These are phyloP conservation scores for Euura lappo DNA, from an alignment of 1,140 invertebrate species.

Conservation along the genomic window DNA sequence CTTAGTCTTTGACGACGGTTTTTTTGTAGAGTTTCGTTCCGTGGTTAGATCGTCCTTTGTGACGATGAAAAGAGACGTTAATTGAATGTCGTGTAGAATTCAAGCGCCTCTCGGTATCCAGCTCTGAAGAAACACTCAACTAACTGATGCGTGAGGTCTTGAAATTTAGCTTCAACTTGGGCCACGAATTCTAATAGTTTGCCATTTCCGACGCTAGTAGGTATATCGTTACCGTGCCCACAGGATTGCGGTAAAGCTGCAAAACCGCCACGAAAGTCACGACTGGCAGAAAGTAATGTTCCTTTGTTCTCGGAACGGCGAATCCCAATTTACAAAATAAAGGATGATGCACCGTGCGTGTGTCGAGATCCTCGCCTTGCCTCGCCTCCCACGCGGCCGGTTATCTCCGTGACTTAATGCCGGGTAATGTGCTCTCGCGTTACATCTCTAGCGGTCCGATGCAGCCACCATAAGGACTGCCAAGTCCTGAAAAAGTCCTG, in stretches of 20 bases:
- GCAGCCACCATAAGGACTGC: neutral
- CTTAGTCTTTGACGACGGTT: neutral
- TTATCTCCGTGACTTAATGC: constrained; percentile 59
- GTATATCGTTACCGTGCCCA: neutral
- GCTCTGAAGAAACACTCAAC: neutral
- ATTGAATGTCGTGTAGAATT: neutral
- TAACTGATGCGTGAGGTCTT: too few relatives aligned
- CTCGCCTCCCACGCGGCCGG: constrained; percentile 52
- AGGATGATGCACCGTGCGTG: constrained; percentile 12
- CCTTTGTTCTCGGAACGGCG: constrained; percentile 10
- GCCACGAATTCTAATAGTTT: too few relatives aligned
- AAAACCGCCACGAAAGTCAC: neutral
- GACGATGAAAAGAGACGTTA: neutral
- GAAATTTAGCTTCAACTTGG: too few relatives aligned
- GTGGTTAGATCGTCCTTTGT: neutral
- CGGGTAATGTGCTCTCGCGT: constrained; percentile 56
- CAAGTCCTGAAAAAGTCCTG: neutral
- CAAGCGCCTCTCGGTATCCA: neutral
- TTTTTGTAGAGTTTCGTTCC: neutral
- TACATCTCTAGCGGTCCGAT: constrained; percentile 48
- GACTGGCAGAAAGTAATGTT: constrained; percentile 13
- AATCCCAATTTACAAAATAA: constrained; percentile 15
- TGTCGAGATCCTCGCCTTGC: constrained; percentile 28
- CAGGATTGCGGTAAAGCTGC: neutral
- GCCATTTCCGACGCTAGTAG: too few relatives aligned